A percentile compares a stretch with the other conserved stretches of the same genome.
Conservation (phyloP, 2,797 vertebrate species). For the Xerus rutilus region DNA sequence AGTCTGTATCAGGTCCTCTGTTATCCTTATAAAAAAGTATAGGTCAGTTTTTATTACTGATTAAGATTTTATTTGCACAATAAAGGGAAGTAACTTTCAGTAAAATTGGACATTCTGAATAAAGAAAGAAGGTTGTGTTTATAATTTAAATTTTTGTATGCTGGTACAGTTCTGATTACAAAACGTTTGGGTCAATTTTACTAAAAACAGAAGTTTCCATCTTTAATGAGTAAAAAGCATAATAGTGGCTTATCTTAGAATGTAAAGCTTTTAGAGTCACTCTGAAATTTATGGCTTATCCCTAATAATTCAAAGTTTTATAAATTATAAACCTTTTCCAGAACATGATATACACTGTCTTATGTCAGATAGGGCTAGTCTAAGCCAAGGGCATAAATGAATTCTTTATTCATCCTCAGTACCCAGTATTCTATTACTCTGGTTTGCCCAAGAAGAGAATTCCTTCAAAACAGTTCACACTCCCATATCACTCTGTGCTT, state of each 20-base stretch:
- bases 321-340: constrained; percentile 43
- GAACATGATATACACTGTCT: background rate
- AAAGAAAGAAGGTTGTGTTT: background rate
- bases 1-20: background rate
- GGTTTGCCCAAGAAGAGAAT: background rate
- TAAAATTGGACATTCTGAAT: background rate
- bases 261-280: constrained; percentile 55
- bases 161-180: background rate
- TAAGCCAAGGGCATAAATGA: constrained; percentile 8
- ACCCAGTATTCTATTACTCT: background rate
- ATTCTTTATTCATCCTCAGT: background rate
- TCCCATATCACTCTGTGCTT: background rate
- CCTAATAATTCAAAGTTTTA: constrained; percentile 63
- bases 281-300: constrained; percentile 63
- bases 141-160: background rate
- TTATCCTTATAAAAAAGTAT: background rate
- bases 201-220: constrained; percentile 15
- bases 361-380: background rate
- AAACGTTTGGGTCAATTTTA: constrained; percentile 42
- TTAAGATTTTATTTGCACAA: background rate
- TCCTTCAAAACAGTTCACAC: background rate
- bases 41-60: background rate
- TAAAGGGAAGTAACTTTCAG: background rate
- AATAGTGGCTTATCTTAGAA: constrained; percentile 29
- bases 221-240: constrained; percentile 34